phyloP scores from a whole-genome alignment of 2,888 invertebrate genomes.

The Sinelater perroti region DNA sequence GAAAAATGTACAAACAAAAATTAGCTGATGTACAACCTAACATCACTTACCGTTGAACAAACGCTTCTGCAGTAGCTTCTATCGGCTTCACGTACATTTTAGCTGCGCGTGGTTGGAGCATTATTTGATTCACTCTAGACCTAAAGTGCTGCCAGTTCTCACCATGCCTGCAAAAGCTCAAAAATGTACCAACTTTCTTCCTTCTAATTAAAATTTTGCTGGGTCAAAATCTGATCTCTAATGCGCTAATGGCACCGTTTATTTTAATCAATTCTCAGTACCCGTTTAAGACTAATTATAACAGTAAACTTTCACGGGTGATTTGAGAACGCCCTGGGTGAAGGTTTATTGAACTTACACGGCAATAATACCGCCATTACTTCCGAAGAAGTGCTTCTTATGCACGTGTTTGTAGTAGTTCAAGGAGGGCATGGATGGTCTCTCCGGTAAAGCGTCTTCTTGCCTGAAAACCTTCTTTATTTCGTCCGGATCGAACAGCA shows the following conservation, averaged over 20 bases:
- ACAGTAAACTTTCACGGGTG: too few relatives aligned
- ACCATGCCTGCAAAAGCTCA: conserved; percentile 74
- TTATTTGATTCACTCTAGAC: conserved; percentile 79
- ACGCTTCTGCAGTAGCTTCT: conserved; percentile 74
- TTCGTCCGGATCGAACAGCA: conserved; percentile 75
- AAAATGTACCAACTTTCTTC: too few relatives aligned
- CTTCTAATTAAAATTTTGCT: too few relatives aligned
- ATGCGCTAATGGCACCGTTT: not conserved
- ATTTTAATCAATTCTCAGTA: too few relatives aligned
- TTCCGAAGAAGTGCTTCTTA: conserved; percentile 73
- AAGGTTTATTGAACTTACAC: too few relatives aligned
- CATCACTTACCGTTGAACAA: conserved; percentile 71
- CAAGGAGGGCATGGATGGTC: conserved; percentile 79
- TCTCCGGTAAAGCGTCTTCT: conserved; percentile 73
- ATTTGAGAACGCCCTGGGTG: too few relatives aligned
- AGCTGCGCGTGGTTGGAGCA: conserved; percentile 77
- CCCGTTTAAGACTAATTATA: too few relatives aligned
- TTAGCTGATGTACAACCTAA: too few relatives aligned
- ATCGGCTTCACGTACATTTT: conserved; percentile 76
- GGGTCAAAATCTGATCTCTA: too few relatives aligned
- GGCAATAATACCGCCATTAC: conserved; percentile 75
- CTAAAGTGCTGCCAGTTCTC: conserved; percentile 83
- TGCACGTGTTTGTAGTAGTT: conserved; percentile 77
- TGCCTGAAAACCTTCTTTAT: conserved; percentile 75
- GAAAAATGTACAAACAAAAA: too few relatives aligned